Evolutionary conservation across 2,888 invertebrate species (phyloP).

Genomic region (Junonia oenone): DNA sequence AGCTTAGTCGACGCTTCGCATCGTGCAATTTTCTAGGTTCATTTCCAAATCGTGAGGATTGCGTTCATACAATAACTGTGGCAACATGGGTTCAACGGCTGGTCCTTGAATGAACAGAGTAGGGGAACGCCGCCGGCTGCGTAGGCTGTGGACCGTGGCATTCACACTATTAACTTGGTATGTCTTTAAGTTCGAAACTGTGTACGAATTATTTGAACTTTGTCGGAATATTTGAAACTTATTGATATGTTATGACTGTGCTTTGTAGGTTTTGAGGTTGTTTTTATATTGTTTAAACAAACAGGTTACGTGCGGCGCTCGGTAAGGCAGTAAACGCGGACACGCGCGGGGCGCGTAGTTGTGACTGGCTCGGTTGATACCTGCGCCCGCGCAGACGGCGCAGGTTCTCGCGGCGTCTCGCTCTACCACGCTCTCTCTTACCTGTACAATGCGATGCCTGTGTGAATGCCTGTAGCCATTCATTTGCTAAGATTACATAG

Average conservation of each 20-base stretch:
- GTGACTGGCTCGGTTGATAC: constrained; percentile 46
- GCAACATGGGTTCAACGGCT: constrained; percentile 70
- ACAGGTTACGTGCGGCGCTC: constrained; percentile 43
- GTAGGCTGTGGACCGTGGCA: constrained; percentile 74
- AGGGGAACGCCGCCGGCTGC: constrained; percentile 73
- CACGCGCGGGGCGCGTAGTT: constrained; percentile 61
- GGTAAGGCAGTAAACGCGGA: constrained; percentile 47
- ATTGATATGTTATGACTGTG: constrained; percentile 12
- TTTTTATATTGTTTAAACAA: constrained; percentile 45
- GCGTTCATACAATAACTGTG: constrained; percentile 52
- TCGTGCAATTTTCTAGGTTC: constrained; percentile 40
- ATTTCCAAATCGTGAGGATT: constrained; percentile 55
- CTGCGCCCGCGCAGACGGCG: constrained; percentile 48
- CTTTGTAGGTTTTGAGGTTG: constrained; percentile 34
- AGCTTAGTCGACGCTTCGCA: constrained; percentile 50
- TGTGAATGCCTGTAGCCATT: constrained; percentile 8
- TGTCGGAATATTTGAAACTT: constrained; percentile 10
- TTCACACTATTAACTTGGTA: constrained; percentile 63
- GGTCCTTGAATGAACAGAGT: constrained; percentile 73
- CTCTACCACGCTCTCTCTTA: constrained; percentile 53
- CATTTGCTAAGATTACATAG: constrained; percentile 22
- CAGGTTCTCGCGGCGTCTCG: constrained; percentile 56
- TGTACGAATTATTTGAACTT: not conserved
- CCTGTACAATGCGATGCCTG: constrained; percentile 35
- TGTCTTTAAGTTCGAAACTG: constrained; percentile 12